Evolutionary conservation across 2,113 vertebrate species (phyloP), one percentile per base, ranked within the genome.

Genomic region (Gadus macrocephalus): DNA sequence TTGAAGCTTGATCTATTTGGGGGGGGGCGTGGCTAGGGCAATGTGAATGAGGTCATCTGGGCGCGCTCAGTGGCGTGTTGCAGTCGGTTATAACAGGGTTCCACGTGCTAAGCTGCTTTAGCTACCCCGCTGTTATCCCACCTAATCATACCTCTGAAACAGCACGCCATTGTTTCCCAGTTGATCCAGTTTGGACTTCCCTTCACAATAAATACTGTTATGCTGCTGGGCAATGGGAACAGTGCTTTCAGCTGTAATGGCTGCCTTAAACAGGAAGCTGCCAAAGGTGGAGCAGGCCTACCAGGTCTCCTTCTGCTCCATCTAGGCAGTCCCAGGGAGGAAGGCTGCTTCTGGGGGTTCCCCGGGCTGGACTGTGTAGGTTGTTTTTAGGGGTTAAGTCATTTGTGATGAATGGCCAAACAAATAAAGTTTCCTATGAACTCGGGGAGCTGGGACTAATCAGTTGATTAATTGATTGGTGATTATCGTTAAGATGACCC

Each of bases 71-170:
- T 84, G 76, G 81, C 86, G 80, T 85, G 80, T 81, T 81, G 75
- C 83, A 81, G 80, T 83, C 78, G 87, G 85, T 85, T 81, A 79
- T 89, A 86, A 89, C 74, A 86, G 85, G 76, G 81, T 79, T 79
- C 85, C 85, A 78, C 55, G 80, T 76, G 77, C 70, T 90, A 91
- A 91, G 88, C 87, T 77, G 86, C 88, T 91, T 91, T 91, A 76
- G 79, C 81, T 84, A 82, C 86, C 84, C 81, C 88, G 89, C 88
- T 86, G 87, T 89, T 87, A 88, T 91, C 89, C 86, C 81, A 84
- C 75, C 79, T 88, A 87, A 90, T 87, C 81, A 85, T 90, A 90
- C 86, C 84, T 78, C 87, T 85, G 80, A 85, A 79, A 91, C 89
- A 91, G 88, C 85, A 82, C 73, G 68, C 86, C 80, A 90, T 91